These are phyloP conservation scores for Serripes groenlandicus DNA, from an alignment of 2,888 invertebrate species.

Conservation along the genomic window DNA sequence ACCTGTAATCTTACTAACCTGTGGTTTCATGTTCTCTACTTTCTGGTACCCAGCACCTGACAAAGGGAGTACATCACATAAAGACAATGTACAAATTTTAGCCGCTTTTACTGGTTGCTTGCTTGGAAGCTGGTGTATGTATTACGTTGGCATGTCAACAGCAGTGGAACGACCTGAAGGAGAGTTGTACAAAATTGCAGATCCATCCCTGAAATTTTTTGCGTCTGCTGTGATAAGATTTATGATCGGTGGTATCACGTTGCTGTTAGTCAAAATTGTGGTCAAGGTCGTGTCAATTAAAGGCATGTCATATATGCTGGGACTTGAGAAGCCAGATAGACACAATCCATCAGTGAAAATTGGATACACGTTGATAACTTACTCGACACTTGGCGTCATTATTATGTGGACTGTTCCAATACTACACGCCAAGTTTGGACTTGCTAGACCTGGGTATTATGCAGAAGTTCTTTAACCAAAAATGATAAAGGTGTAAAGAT, in stretches of 20 bases:
- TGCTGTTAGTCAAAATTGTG: conserved; percentile 66
- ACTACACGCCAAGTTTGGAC: conserved; percentile 71
- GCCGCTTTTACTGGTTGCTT: conserved; percentile 70
- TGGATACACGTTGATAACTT: conserved; percentile 76
- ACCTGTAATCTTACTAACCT: conserved; percentile 69
- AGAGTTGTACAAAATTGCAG: conserved; percentile 55
- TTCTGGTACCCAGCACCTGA: conserved; percentile 75
- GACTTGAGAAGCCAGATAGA: conserved; percentile 74
- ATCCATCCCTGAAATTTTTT: conserved; percentile 71
- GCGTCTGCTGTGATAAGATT: conserved; percentile 72
- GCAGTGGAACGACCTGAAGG: conserved; percentile 39
- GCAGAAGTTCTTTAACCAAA: conserved; percentile 68
- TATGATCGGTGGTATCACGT: conserved; percentile 69
- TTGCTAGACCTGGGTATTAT: conserved; percentile 73
- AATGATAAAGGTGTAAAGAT: background rate
- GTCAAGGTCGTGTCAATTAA: conserved; percentile 69
- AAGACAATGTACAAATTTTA: conserved; percentile 77
- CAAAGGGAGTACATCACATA: conserved; percentile 72
- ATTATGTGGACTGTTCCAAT: conserved; percentile 74
- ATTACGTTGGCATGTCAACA: conserved; percentile 73
- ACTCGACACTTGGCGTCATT: conserved; percentile 70
- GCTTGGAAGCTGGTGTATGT: conserved; percentile 75
- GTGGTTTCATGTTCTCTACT: conserved; percentile 75
- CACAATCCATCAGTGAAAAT: conserved; percentile 74
- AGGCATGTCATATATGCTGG: conserved; percentile 71